These are phyloP conservation scores for Leptinotarsa rubiginosa DNA, from an alignment of 2,888 invertebrate genomes.

Conservation along the genomic window DNA sequence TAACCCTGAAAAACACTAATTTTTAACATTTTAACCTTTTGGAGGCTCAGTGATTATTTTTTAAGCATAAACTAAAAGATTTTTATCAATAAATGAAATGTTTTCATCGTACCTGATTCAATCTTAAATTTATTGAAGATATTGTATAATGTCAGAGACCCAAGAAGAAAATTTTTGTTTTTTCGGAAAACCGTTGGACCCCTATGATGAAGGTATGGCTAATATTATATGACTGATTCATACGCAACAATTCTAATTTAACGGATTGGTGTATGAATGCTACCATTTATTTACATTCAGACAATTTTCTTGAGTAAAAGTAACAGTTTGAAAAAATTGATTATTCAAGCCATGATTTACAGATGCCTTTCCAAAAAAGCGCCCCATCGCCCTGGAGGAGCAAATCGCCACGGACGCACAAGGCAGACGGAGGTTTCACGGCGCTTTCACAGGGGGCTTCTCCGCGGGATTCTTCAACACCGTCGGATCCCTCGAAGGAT, in stretches of 20 bases:
- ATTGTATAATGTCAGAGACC: constrained; percentile 61
- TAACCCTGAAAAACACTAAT: too few species aligned
- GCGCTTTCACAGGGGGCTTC: constrained; percentile 97
- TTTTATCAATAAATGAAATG: too few species aligned
- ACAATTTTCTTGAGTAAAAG: too few species aligned
- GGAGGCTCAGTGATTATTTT: too few species aligned
- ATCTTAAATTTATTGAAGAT: too few species aligned
- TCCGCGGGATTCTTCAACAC: constrained; percentile 98
- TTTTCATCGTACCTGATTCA: too few species aligned
- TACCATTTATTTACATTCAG: too few species aligned
- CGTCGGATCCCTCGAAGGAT: constrained; percentile 96
- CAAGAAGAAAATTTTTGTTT: constrained; percentile 75
- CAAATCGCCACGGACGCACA: constrained; percentile 91
- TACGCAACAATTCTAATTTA: too few species aligned
- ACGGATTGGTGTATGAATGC: too few species aligned
- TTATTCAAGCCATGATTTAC: constrained; percentile 38
- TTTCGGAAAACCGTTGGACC: constrained; percentile 86
- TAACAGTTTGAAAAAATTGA: too few species aligned
- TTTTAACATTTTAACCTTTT: too few species aligned
- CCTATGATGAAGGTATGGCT: constrained; percentile 79
- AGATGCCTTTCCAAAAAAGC: constrained; percentile 86
- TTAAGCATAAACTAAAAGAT: too few species aligned
- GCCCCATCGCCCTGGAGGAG: constrained; percentile 83
- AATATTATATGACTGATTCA: background rate
- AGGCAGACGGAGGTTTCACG: constrained; percentile 94